phyloP scores from a whole-genome alignment of 2,888 invertebrate species.

The Troglohyphantes excavatus region DNA sequence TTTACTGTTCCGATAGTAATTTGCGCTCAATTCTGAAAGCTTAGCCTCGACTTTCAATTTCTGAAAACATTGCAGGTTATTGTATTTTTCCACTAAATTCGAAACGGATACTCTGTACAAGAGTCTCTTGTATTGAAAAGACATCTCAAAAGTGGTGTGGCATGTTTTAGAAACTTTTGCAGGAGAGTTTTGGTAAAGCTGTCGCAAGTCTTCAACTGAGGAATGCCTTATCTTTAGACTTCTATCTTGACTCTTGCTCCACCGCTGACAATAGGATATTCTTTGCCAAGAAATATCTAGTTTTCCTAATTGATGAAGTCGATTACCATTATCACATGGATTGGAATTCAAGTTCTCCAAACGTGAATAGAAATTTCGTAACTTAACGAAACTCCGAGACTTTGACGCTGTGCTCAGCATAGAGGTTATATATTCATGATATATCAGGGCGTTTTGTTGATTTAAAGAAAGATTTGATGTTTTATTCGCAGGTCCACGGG shows the following conservation, averaged over 20 bases:
- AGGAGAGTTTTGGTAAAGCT: slow-evolving; percentile 41
- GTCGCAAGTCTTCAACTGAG: slow-evolving; percentile 67
- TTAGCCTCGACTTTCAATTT: slow-evolving; percentile 2
- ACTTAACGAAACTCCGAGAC: slow-evolving; percentile 48
- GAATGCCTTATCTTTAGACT: slow-evolving; percentile 51
- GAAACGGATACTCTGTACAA: slow-evolving; percentile 68
- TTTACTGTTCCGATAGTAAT: background rate
- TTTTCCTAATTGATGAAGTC: slow-evolving; percentile 9
- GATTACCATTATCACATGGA: background rate
- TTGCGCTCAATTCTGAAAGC: background rate
- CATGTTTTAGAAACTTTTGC: background rate
- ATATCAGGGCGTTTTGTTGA: slow-evolving; percentile 35
- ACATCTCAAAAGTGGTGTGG: slow-evolving; percentile 16
- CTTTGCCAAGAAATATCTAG: slow-evolving; percentile 34
- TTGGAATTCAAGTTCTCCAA: slow-evolving; percentile 14
- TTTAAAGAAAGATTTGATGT: slow-evolving; percentile 41
- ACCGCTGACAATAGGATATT: slow-evolving; percentile 1
- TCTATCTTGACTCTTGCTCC: slow-evolving; percentile 49
- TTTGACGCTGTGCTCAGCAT: slow-evolving; percentile 50
- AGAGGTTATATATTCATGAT: slow-evolving; percentile 62
- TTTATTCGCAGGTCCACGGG: background rate
- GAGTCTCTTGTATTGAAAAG: slow-evolving; percentile 64
- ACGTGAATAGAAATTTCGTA: slow-evolving; percentile 55
- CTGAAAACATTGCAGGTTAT: slow-evolving; percentile 42
- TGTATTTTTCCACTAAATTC: slow-evolving; percentile 65